phyloP scores from a whole-genome alignment of 2,888 invertebrate species.

The Isotomurus palustris region DNA sequence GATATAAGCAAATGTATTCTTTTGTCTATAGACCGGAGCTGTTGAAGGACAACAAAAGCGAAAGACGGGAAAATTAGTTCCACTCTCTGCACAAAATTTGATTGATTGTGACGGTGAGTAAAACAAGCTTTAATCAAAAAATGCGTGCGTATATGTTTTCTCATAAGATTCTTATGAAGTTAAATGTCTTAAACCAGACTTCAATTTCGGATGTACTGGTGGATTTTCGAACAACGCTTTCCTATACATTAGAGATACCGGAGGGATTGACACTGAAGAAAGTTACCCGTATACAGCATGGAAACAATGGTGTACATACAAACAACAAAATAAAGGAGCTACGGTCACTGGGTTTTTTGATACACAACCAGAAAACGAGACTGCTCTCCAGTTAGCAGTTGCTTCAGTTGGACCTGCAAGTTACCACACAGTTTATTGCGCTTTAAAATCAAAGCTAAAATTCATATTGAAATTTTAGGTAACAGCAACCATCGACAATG shows the following conservation, averaged over 20 bases:
- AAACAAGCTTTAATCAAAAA: background rate
- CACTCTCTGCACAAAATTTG: conserved; percentile 87
- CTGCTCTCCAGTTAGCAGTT: conserved; percentile 50
- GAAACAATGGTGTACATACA: conserved; percentile 50
- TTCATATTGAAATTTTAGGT: conserved; percentile 53
- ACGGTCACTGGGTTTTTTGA: conserved; percentile 49
- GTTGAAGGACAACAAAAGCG: conserved; percentile 86
- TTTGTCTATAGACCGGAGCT: conserved; percentile 67
- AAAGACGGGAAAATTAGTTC: conserved; percentile 67
- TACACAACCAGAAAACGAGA: conserved; percentile 49
- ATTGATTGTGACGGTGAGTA: conserved; percentile 70
- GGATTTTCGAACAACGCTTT: conserved; percentile 72
- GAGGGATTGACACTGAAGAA: conserved; percentile 54
- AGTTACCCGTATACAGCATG: conserved; percentile 53
- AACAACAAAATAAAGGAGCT: conserved; percentile 49
- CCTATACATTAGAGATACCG: conserved; percentile 51
- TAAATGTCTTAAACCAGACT: too few relatives aligned
- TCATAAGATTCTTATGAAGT: background rate
- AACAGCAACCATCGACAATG: conserved; percentile 77
- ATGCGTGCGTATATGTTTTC: too few relatives aligned
- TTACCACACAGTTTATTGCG: background rate
- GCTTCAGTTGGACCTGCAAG: conserved; percentile 51
- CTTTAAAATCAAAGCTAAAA: background rate
- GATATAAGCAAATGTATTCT: background rate
- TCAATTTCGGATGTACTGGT: conserved; percentile 86